A percentile compares a stretch with the other conserved stretches of the same genome.
Evolutionary conservation across 2,797 vertebrate genomes (phyloP).

Genomic region (Corythornis leucogaster): DNA sequence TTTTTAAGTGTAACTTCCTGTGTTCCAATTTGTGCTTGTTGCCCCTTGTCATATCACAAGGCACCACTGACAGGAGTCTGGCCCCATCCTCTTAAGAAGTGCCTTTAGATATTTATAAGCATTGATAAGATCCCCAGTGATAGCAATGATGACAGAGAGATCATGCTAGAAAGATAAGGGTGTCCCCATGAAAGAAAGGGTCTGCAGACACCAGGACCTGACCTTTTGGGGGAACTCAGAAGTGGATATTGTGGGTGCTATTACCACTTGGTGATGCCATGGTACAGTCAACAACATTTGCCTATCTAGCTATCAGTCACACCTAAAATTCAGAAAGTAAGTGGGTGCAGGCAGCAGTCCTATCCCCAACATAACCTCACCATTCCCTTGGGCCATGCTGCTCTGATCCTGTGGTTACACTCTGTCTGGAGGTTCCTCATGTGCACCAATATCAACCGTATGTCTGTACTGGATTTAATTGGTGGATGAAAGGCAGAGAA

Average conservation of each 20-base stretch:
- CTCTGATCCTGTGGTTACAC: neutral
- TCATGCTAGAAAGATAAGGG: neutral
- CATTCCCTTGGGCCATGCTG: neutral
- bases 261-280: neutral
- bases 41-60: neutral
- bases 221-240: neutral
- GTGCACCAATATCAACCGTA: rapidly evolving
- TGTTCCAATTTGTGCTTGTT: neutral
- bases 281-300: neutral
- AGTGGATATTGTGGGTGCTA: neutral
- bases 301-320: neutral
- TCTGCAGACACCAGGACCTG: neutral
- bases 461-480: neutral
- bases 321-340: neutral
- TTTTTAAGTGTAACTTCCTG: neutral
- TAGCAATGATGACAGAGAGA: rapidly evolving
- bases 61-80: neutral
- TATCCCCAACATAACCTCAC: rapidly evolving
- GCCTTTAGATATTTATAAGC: neutral
- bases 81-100: neutral
- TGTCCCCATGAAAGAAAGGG: neutral
- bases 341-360: neutral
- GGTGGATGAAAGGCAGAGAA: neutral
- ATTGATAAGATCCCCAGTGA: neutral
- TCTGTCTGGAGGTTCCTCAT: neutral